These are phyloP conservation scores for Lochmaea capreae DNA, from an alignment of 2,888 invertebrate genomes.

Conservation along the genomic window DNA sequence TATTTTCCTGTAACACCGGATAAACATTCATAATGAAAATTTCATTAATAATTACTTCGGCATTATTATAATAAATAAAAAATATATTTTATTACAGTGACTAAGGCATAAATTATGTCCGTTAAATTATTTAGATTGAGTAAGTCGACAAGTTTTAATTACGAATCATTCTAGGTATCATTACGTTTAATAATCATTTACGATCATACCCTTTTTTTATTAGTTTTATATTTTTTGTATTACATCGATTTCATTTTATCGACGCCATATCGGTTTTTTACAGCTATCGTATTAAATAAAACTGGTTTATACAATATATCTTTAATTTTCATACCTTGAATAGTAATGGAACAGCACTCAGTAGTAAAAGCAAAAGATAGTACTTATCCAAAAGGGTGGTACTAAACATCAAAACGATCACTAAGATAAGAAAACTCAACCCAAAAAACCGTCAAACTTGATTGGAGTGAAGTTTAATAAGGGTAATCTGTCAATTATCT, in stretches of 20 bases:
- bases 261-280: not conserved
- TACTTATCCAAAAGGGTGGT: too few species aligned
- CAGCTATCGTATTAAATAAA: not conserved
- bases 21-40: constrained; percentile 64
- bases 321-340: not conserved
- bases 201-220: not conserved
- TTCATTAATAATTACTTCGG: constrained; percentile 57
- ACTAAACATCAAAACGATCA: too few species aligned
- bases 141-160: constrained; percentile 23
- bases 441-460: too few species aligned
- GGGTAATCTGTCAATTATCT: too few species aligned
- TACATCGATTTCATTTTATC: constrained; percentile 2
- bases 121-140: constrained; percentile 19
- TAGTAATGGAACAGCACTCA: too few species aligned
- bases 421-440: too few species aligned
- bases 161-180: constrained; percentile 4
- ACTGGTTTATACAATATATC: not conserved
- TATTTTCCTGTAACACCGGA: constrained; percentile 62
- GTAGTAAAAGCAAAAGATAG: too few species aligned
- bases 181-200: constrained; percentile 9
- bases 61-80: constrained; percentile 44
- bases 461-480: too few species aligned
- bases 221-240: not conserved
- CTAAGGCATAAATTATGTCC: constrained; percentile 29
- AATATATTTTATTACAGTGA: constrained; percentile 34